These are phyloP conservation scores for Ochotona princeps DNA, from an alignment of 2,113 vertebrate species.

Conservation along the genomic window DNA sequence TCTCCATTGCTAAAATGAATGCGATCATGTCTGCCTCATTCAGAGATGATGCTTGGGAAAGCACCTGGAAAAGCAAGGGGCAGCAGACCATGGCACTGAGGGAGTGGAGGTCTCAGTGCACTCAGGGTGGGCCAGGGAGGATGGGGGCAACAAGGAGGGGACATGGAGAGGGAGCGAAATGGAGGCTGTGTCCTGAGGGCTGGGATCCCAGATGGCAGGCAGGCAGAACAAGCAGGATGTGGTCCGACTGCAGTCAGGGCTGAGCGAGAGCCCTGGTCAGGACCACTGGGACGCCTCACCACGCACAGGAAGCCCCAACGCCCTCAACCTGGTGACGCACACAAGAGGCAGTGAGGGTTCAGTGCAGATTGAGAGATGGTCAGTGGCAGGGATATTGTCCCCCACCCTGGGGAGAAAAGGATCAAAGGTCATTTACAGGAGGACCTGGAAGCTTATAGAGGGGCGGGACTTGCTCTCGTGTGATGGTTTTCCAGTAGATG, in stretches of 20 bases:
- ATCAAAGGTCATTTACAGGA: background rate
- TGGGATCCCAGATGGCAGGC: background rate
- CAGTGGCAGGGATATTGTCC: background rate
- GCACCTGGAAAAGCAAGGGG: background rate
- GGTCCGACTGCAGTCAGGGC: background rate
- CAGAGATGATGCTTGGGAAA: background rate
- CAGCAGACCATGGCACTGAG: background rate
- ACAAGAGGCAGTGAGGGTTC: background rate
- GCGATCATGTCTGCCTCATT: background rate
- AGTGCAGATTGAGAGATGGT: background rate
- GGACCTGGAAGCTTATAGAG: background rate
- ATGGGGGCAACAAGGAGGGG: background rate
- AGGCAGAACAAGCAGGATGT: background rate
- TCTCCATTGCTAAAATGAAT: conserved; percentile 6
- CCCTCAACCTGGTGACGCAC: background rate
- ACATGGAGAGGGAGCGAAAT: background rate
- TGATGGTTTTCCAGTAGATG: conserved; percentile 37
- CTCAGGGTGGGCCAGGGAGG: background rate
- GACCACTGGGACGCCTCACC: background rate
- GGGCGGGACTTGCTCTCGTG: background rate
- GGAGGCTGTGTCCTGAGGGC: background rate
- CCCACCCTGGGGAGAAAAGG: background rate
- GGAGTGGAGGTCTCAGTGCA: background rate
- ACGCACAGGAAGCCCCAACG: background rate
- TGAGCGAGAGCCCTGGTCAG: background rate